These are phyloP conservation scores for Pachliopta kotzebuea DNA, from an alignment of 2,888 invertebrate genomes.

Conservation along the genomic window DNA sequence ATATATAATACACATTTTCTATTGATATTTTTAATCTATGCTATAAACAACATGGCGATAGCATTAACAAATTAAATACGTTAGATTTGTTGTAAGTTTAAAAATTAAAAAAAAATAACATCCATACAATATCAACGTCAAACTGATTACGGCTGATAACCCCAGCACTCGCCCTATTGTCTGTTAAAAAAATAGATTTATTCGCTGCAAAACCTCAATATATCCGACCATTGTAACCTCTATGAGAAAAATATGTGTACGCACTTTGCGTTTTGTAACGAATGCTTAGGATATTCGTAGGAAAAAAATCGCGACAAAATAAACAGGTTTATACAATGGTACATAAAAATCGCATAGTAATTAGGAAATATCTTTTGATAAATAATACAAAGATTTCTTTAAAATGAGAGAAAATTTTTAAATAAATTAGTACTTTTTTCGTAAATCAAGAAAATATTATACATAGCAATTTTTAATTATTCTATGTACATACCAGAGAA, in stretches of 20 bases:
- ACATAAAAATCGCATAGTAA: too few species aligned
- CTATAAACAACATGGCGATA: background rate
- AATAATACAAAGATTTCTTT: too few species aligned
- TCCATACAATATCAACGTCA: constrained; percentile 49
- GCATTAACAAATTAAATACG: background rate
- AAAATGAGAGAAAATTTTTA: too few species aligned
- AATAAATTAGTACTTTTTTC: too few species aligned
- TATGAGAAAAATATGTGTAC: constrained; percentile 42
- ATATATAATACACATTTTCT: too few species aligned
- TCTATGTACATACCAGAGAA: too few species aligned
- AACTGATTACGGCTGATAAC: constrained; percentile 66
- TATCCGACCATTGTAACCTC: constrained; percentile 68
- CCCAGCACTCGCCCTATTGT: constrained; percentile 66
- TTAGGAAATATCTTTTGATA: too few species aligned
- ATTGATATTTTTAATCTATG: background rate
- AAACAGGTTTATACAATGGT: too few species aligned
- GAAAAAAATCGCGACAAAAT: background rate
- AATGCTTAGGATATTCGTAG: constrained; percentile 5
- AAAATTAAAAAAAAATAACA: constrained; percentile 1
- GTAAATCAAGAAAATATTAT: too few species aligned
- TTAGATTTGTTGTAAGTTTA: background rate
- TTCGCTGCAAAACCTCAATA: constrained; percentile 71
- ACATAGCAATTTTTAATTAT: too few species aligned
- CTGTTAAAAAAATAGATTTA: constrained; percentile 62
- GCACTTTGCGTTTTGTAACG: constrained; percentile 24